Percentiles rank a stretch among this genome's conserved stretches.
These are phyloP conservation scores for Isotomurus palustris DNA, from an alignment of 2,888 invertebrate genomes.

Conservation along the genomic window DNA sequence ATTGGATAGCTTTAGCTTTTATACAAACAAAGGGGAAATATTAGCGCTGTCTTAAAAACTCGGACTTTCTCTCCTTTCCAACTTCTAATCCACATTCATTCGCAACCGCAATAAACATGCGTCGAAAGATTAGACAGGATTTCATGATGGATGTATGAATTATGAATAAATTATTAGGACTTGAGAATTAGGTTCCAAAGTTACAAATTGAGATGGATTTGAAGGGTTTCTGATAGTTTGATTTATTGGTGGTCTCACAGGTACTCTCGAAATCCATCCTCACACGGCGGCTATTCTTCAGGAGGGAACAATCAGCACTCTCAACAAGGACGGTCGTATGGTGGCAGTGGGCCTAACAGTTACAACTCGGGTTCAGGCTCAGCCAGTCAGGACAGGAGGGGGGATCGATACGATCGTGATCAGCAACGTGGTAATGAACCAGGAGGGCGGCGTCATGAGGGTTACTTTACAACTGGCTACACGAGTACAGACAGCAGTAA, in stretches of 20 bases:
- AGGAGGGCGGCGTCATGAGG: conserved; percentile 32
- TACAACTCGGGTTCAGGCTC: conserved; percentile 22
- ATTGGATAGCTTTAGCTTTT: too few species aligned
- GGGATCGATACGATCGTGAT: conserved; percentile 28
- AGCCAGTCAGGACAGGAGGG: conserved; percentile 27
- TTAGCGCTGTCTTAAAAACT: background rate
- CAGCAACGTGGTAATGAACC: conserved; percentile 26
- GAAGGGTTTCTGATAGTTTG: too few species aligned
- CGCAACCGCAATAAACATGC: too few species aligned
- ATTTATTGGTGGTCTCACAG: too few species aligned
- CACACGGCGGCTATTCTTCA: background rate
- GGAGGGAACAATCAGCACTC: conserved; percentile 1
- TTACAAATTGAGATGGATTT: too few species aligned
- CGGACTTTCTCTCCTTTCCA: too few species aligned
- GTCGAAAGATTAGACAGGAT: too few species aligned
- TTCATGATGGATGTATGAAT: too few species aligned
- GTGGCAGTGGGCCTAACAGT: conserved; percentile 18
- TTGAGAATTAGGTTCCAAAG: too few species aligned
- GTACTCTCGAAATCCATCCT: background rate
- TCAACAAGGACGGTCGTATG: conserved; percentile 12
- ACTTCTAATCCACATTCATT: too few species aligned
- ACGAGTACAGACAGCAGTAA: conserved; percentile 20
- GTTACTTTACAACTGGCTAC: conserved; percentile 29
- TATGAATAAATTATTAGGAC: too few species aligned
- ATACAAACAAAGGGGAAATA: conserved; percentile 26